Evolutionary conservation across 2,888 invertebrate genomes (phyloP).

Genomic region (Torymus texanus): DNA sequence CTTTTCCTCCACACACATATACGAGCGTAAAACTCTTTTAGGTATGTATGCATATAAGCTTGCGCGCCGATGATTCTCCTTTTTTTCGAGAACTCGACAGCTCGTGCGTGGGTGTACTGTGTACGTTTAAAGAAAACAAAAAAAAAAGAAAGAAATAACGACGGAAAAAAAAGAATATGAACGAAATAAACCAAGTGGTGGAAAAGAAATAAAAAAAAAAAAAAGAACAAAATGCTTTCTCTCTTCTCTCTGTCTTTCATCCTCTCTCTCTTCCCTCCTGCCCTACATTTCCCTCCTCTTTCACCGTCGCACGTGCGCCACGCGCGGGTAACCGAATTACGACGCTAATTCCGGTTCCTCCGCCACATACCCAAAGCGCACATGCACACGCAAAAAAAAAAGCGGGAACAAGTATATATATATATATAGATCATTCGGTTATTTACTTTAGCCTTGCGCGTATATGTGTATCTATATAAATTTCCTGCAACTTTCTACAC

Average conservation of each 20-base stretch:
- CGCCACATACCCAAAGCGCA: too few species aligned
- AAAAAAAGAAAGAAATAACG: slow-evolving; percentile 15
- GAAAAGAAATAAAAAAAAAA: slow-evolving; percentile 9
- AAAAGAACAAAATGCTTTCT: slow-evolving; percentile 11
- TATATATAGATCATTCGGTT: too few species aligned
- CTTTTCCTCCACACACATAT: slow-evolving; percentile 11
- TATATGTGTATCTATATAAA: too few species aligned
- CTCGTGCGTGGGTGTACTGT: slow-evolving; percentile 32
- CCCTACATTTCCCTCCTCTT: background rate
- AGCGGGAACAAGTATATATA: too few species aligned
- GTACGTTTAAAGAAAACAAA: slow-evolving; percentile 37
- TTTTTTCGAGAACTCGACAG: slow-evolving; percentile 37
- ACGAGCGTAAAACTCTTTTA: too few species aligned
- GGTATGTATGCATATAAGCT: slow-evolving; percentile 7
- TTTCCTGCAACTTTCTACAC: too few species aligned
- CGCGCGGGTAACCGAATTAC: background rate
- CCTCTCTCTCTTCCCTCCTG: background rate
- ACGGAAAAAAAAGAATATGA: too few species aligned
- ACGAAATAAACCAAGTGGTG: slow-evolving; percentile 28
- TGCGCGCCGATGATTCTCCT: slow-evolving; percentile 29
- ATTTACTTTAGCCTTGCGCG: too few species aligned
- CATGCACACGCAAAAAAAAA: too few species aligned
- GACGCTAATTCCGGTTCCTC: too few species aligned
- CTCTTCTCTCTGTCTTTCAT: background rate
- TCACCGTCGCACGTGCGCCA: background rate